These are phyloP conservation scores for Xenopus tropicalis DNA, from an alignment of 2,113 vertebrate species.

Conservation along the genomic window DNA sequence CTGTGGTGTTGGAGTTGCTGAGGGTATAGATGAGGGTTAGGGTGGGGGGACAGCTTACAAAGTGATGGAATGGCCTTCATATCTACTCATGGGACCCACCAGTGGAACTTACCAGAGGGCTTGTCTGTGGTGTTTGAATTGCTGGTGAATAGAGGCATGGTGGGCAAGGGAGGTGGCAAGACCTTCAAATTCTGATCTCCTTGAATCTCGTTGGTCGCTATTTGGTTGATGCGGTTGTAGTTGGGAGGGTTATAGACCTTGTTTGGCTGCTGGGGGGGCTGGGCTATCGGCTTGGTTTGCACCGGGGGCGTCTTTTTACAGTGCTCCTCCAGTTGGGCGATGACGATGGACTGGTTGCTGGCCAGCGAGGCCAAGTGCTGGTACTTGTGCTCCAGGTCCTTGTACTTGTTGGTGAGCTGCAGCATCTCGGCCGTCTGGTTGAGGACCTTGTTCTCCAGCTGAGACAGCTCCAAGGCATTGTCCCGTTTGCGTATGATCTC, in stretches of 20 bases:
- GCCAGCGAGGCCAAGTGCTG: slow-evolving; percentile 87
- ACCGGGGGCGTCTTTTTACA: slow-evolving; percentile 73
- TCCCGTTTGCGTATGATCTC: slow-evolving; percentile 97
- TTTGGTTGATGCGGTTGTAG: slow-evolving; percentile 82
- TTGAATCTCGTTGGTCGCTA: slow-evolving; percentile 95
- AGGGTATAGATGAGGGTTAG: no score
- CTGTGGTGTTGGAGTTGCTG: no score
- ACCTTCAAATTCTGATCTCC: slow-evolving; percentile 90
- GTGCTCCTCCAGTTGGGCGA: slow-evolving; percentile 85
- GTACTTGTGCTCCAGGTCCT: slow-evolving; percentile 95
- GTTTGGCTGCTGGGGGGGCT: slow-evolving; percentile 61
- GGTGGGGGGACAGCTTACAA: no score
- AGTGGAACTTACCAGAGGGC: slow-evolving; percentile 82
- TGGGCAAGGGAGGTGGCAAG: slow-evolving; percentile 76
- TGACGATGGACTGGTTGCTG: slow-evolving; percentile 87
- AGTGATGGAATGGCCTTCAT: no score
- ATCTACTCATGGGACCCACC: no score
- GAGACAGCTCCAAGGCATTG: slow-evolving; percentile 90
- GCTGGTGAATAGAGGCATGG: slow-evolving; percentile 87
- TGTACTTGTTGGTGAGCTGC: slow-evolving; percentile 89
- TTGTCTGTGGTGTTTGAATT: slow-evolving; percentile 85
- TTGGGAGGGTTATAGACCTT: slow-evolving; percentile 58
- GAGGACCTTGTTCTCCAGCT: slow-evolving; percentile 91
- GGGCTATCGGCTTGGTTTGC: slow-evolving; percentile 58
- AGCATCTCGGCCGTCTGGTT: slow-evolving; percentile 96